phyloP scores from a whole-genome alignment of 2,888 invertebrate species.

The Euproctis similis region DNA sequence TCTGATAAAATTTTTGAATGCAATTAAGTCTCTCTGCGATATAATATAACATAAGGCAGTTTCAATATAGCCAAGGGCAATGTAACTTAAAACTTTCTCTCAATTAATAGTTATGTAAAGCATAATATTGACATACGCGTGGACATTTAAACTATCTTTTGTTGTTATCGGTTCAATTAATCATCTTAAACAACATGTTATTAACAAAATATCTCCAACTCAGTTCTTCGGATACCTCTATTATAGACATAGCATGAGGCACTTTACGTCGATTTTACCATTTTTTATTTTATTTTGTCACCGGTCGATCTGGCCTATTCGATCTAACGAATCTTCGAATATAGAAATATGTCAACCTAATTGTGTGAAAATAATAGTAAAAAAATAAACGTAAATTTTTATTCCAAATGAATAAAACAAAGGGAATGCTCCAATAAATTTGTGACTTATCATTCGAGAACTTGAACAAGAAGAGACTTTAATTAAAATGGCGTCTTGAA shows the following conservation, averaged over 20 bases:
- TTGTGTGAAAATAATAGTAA: too few species aligned
- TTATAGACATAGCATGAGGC: too few species aligned
- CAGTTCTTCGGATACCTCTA: too few species aligned
- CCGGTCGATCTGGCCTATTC: too few species aligned
- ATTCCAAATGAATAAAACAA: background rate
- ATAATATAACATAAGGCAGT: slow-evolving; percentile 11
- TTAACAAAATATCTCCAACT: too few species aligned
- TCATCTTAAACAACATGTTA: too few species aligned
- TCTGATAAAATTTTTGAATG: slow-evolving; percentile 1
- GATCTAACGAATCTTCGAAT: too few species aligned
- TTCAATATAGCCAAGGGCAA: slow-evolving; percentile 15
- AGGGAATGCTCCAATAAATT: background rate
- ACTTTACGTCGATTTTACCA: too few species aligned
- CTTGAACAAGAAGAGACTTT: background rate
- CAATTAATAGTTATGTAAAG: slow-evolving; percentile 18
- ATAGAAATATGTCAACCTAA: too few species aligned
- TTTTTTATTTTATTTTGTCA: too few species aligned
- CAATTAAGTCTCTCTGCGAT: slow-evolving; percentile 9
- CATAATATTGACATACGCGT: slow-evolving; percentile 8
- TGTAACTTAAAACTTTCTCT: slow-evolving; percentile 24
- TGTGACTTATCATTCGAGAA: background rate
- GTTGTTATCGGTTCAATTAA: slow-evolving; percentile 16
- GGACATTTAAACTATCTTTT: slow-evolving; percentile 12
- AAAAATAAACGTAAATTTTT: too few species aligned
- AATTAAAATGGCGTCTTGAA: background rate